Evolutionary conservation across 2,888 invertebrate genomes (phyloP).

Genomic region (Micoletzkya japonica): DNA sequence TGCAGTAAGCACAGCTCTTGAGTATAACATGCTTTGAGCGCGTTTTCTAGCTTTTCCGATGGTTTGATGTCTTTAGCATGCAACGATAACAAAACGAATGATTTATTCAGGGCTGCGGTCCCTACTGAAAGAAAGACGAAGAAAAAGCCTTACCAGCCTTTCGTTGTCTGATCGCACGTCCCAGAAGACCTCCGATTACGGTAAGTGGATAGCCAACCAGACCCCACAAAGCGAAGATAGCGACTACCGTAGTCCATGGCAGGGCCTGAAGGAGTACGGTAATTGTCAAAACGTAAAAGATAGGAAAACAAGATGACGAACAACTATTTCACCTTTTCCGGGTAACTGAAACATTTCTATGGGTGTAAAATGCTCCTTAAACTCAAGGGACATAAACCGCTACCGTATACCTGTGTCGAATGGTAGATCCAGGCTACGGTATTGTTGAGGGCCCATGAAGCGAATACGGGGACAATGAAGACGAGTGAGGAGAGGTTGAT

Average conservation of each 20-base stretch:
- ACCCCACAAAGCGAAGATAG: slow-evolving; percentile 67
- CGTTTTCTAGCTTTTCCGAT: too few species aligned
- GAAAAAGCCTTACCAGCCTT: neutral
- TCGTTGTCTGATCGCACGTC: slow-evolving; percentile 18
- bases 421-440: slow-evolving; percentile 68
- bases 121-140: too few species aligned
- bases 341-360: neutral
- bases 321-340: neutral
- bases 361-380: neutral
- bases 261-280: too few species aligned
- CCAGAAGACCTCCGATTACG: slow-evolving; percentile 68
- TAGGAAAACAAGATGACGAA: too few species aligned
- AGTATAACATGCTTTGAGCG: too few species aligned
- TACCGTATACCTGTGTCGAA: slow-evolving; percentile 62
- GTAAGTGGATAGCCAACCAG: slow-evolving; percentile 69
- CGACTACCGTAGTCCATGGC: slow-evolving; percentile 67
- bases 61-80: too few species aligned
- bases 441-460: slow-evolving; percentile 68
- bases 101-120: too few species aligned
- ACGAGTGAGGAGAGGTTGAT: slow-evolving; percentile 68
- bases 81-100: too few species aligned
- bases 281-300: too few species aligned
- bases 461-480: slow-evolving; percentile 68
- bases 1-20: too few species aligned
- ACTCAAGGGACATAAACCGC: neutral